Conservation (phyloP, 2,797 vertebrate genomes). For the Hemitrygon akajei region DNA sequence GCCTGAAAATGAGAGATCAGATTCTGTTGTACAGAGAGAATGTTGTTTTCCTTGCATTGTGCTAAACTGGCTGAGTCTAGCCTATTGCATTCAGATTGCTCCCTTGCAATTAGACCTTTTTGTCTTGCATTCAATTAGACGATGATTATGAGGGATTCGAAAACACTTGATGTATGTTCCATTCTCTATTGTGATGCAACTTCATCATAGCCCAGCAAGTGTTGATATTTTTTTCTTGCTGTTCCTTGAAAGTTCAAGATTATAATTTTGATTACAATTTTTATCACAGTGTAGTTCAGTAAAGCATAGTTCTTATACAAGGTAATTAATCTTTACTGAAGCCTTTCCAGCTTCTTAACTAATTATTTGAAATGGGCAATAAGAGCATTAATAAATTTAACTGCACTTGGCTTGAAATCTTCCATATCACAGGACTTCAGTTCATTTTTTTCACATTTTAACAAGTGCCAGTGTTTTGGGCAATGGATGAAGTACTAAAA, state of each 20-base stretch:
- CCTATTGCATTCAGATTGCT: slow-evolving; percentile 99
- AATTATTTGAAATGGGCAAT: slow-evolving; percentile 20
- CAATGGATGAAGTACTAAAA: not conserved
- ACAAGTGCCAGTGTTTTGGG: not conserved
- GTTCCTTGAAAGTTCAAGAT: slow-evolving; percentile 54
- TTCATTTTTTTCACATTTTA: not conserved
- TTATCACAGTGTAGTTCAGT: not conserved
- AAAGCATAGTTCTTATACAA: not conserved
- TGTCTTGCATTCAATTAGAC: slow-evolving; percentile 99
- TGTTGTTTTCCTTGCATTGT: slow-evolving; percentile 91
- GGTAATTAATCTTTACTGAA: not conserved
- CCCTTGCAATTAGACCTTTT: slow-evolving; percentile 99
- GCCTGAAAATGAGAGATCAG: slow-evolving; percentile 98
- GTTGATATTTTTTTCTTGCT: slow-evolving; percentile 82
- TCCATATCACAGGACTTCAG: not conserved
- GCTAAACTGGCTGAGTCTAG: slow-evolving; percentile 95
- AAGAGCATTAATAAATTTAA: not conserved
- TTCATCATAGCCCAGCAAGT: slow-evolving; percentile 99
- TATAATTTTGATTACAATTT: slow-evolving; percentile 30
- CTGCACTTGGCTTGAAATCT: not conserved
- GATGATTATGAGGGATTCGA: slow-evolving; percentile 99
- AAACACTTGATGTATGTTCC: slow-evolving; percentile 99
- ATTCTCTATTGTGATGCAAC: slow-evolving; percentile 71
- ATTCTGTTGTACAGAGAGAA: slow-evolving; percentile 88
- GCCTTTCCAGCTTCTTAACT: slow-evolving; percentile 1